Percentiles rank a stretch among this genome's conserved stretches.
Evolutionary conservation across 2,113 vertebrate genomes (phyloP).

Genomic region (Pagrus major): DNA sequence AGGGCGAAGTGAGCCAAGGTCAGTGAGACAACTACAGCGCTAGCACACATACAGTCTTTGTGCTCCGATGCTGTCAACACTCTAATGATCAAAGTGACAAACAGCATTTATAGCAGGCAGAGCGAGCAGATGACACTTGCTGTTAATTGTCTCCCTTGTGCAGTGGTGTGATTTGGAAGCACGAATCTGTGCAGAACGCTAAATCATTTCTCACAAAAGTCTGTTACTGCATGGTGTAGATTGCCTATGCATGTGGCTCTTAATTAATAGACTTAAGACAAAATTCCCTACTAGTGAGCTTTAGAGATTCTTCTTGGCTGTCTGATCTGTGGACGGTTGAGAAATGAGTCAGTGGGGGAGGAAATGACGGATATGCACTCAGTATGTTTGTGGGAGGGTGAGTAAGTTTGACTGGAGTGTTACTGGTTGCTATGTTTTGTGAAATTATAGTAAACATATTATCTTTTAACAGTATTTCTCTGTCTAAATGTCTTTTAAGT

Average conservation of each 20-base stretch:
- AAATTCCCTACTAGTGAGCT: neutral
- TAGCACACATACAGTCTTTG: neutral
- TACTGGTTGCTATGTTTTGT: neutral
- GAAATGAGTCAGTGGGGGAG: neutral
- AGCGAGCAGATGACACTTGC: neutral
- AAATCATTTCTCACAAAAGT: conserved; percentile 24
- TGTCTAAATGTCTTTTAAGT: neutral
- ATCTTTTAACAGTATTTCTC: neutral
- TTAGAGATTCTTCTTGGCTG: conserved; percentile 3
- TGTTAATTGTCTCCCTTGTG: conserved; percentile 11
- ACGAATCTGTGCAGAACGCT: conserved; percentile 21
- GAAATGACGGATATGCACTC: neutral
- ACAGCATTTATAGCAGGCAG: conserved; percentile 2
- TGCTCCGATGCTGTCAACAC: conserved; percentile 5
- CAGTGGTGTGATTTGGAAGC: conserved; percentile 37
- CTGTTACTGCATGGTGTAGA: conserved; percentile 3
- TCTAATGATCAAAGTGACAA: conserved; percentile 14
- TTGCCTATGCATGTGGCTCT: conserved; percentile 1
- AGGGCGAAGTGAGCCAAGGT: conserved; percentile 6
- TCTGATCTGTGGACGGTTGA: neutral
- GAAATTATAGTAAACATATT: neutral
- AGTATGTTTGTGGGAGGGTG: neutral
- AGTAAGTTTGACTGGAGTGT: neutral
- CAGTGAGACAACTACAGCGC: neutral
- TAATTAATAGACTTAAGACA: conserved; percentile 17